Evolutionary conservation across 2,113 vertebrate genomes (phyloP).

Genomic region (Calyptomena viridis): DNA sequence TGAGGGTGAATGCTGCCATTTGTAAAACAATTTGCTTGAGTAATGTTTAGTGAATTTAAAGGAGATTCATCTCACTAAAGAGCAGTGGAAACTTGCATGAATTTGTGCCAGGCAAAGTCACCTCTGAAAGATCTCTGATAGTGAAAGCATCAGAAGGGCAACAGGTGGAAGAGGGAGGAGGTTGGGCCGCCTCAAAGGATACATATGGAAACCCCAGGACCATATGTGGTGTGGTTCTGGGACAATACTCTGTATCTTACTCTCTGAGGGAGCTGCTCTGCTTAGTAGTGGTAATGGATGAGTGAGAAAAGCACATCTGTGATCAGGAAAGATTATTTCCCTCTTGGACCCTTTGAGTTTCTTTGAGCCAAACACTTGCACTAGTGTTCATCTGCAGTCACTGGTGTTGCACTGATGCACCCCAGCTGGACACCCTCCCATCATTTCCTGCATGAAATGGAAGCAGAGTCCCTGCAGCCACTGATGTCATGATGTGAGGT

Average conservation of each 20-base stretch:
- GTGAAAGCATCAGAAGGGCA: neutral
- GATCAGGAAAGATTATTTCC: neutral
- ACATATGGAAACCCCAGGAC: neutral
- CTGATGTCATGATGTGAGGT: neutral
- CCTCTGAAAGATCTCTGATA: neutral
- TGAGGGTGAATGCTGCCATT: neutral
- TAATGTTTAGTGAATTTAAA: neutral
- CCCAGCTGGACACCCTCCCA: neutral
- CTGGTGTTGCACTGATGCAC: neutral
- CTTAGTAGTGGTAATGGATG: neutral
- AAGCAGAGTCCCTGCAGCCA: neutral
- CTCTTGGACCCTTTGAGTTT: neutral
- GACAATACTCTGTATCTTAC: neutral
- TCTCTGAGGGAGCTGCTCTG: neutral
- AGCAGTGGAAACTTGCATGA: neutral
- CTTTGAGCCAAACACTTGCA: neutral
- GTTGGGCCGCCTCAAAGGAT: neutral
- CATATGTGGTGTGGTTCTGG: neutral
- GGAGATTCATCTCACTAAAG: neutral
- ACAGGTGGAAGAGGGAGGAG: neutral
- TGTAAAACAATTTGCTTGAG: neutral
- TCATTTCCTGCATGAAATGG: neutral
- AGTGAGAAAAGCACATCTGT: neutral
- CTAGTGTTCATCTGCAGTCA: neutral
- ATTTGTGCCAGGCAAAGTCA: neutral